Evolutionary conservation across 2,888 invertebrate genomes (phyloP).

Genomic region (Lypha dubia): DNA sequence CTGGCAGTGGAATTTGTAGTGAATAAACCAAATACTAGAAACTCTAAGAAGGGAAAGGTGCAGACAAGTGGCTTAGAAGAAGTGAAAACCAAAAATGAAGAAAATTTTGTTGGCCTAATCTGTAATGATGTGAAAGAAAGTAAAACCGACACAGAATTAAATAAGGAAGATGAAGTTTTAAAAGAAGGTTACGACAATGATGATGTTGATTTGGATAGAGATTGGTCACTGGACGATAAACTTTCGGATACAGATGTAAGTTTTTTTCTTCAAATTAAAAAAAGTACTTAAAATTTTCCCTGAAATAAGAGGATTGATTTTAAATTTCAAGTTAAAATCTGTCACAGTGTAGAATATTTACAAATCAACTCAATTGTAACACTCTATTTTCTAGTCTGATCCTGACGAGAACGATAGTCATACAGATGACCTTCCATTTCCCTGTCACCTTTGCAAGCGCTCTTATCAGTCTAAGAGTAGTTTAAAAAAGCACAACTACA

Average conservation of each 20-base stretch:
- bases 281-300: not conserved
- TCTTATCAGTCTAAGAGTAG: slow-evolving; percentile 77
- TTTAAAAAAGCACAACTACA: slow-evolving; percentile 75
- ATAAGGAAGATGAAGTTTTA: slow-evolving; percentile 43
- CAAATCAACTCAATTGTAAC: not conserved
- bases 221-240: slow-evolving; percentile 53
- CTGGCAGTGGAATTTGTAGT: slow-evolving; percentile 27
- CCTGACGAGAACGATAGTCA: slow-evolving; percentile 21
- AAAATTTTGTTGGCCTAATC: not conserved
- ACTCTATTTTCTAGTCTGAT: slow-evolving; percentile 47
- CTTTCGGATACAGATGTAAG: slow-evolving; percentile 42
- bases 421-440: slow-evolving; percentile 74
- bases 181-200: slow-evolving; percentile 51
- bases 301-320: not conserved
- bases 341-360: not conserved
- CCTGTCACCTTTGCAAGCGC: slow-evolving; percentile 77
- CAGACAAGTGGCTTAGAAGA: not conserved
- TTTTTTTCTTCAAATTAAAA: not conserved
- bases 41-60: slow-evolving; percentile 1
- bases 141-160: slow-evolving; percentile 3
- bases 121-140: not conserved
- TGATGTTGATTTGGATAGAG: slow-evolving; percentile 54
- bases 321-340: no score
- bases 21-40: slow-evolving; percentile 53
- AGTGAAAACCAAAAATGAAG: not conserved